These are phyloP conservation scores for Rana temporaria DNA, from an alignment of 2,113 vertebrate species.

Conservation along the genomic window DNA sequence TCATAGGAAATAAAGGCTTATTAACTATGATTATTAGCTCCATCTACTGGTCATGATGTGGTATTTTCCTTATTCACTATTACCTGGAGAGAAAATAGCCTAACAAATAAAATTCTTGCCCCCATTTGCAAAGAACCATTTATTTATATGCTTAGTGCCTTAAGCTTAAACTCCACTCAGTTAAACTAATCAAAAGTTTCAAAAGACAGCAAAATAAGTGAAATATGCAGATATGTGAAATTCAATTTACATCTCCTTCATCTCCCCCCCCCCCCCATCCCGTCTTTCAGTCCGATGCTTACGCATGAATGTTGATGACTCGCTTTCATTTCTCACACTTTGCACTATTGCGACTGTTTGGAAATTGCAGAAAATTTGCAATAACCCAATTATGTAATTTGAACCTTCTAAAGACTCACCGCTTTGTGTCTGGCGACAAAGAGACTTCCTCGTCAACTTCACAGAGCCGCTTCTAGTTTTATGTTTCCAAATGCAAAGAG, in stretches of 20 bases:
- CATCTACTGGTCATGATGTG: too few species aligned
- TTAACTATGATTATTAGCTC: too few species aligned
- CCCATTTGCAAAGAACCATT: too few species aligned
- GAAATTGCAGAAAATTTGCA: constrained; percentile 62
- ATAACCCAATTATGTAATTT: constrained; percentile 34
- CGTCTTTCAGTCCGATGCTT: constrained; percentile 57
- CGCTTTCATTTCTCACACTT: constrained; percentile 57
- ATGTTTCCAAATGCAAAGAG: neutral
- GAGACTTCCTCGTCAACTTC: neutral
- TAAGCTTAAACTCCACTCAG: too few species aligned
- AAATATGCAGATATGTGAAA: neutral
- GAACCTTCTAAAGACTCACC: constrained; percentile 20
- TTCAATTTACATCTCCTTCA: constrained; percentile 56
- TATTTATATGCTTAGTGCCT: too few species aligned
- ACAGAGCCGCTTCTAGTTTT: constrained; percentile 1
- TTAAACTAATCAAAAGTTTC: neutral
- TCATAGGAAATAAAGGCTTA: too few species aligned
- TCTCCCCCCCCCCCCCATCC: constrained; percentile 56
- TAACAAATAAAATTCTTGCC: too few species aligned
- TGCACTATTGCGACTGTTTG: constrained; percentile 65
- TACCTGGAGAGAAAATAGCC: too few species aligned
- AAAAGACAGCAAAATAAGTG: neutral
- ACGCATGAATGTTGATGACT: constrained; percentile 60
- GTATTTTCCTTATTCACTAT: too few species aligned
- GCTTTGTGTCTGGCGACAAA: constrained; percentile 23